These are phyloP conservation scores for Drosophila infuscata DNA, from an alignment of 2,888 invertebrate genomes.

Conservation along the genomic window DNA sequence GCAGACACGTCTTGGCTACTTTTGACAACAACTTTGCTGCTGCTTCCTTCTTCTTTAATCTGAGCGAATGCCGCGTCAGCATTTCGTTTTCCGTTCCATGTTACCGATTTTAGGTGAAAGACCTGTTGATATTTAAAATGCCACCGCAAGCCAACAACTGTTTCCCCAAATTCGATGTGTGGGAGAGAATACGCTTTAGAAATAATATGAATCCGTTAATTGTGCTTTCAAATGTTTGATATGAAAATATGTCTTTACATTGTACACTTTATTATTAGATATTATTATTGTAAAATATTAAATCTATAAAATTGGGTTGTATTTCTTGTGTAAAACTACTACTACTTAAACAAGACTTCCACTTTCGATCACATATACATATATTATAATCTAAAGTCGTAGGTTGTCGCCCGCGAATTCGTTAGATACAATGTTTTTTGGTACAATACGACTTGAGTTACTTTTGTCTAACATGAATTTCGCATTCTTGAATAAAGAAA, in stretches of 20 bases:
- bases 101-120: constrained; percentile 50
- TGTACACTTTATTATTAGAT: background rate
- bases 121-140: constrained; percentile 67
- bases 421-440: background rate
- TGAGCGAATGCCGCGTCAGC: constrained; percentile 56
- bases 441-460: background rate
- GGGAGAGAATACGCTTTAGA: constrained; percentile 40
- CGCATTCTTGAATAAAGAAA: background rate
- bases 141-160: constrained; percentile 38
- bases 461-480: background rate
- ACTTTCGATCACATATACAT: background rate
- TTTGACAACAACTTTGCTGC: constrained; percentile 1
- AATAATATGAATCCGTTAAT: constrained; percentile 6
- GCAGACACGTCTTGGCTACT: constrained; percentile 25
- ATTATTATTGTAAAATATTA: background rate
- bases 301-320: background rate
- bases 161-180: constrained; percentile 13
- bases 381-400: background rate
- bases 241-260: background rate
- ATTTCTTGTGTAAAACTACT: background rate
- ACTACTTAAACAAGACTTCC: background rate
- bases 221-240: background rate
- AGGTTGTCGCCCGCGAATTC: background rate
- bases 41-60: constrained; percentile 18
- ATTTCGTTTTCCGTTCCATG: constrained; percentile 20